Base-by-base conservation (phyloP, 2,888 invertebrate genomes). In the Hydraecia micacea region DNA sequence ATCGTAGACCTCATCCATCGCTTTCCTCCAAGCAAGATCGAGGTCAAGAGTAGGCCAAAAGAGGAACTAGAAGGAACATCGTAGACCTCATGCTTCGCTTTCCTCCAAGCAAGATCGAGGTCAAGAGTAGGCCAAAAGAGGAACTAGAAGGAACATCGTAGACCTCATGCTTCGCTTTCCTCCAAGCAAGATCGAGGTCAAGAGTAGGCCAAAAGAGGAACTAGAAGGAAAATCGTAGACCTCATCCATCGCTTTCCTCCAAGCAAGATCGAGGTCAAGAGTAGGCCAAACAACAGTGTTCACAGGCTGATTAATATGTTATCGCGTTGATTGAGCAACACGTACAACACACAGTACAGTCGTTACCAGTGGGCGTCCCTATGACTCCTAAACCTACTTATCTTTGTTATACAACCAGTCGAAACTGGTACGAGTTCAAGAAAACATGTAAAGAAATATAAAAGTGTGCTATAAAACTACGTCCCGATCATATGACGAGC, bases 361-460 rank as follows among this genome's bases (percentile, higher is more conserved):
- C 18, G 21, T 32, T 2, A 49, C 8, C 13, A 49, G 7, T 49
- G 25, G 46, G 6, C 15, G 18, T 36, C 36, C 18, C 9, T n/a
- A 18, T 9, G 36, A 18, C 55, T 70, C 15, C 9, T 55, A n/a
- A 21, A 52, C 49, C 21, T 39, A 65, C 18, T n/a, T 65, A 9
- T 25, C 13, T 67, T 8, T 39, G 25, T 49, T 25, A 18, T 2
- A 39, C 21, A 67, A 73, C 52, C 68, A 55, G 1, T 42, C 39
- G 1, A 32, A 55, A 68, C 28, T 55, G 3, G n/a, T 13, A 21
- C 28, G 25, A 39, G 5, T 73, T 36, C 9, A 60, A 13, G 49
- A 65, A 69, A 58, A 65, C 25, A 49, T 66, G 13, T 13, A 39
- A 55, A 49, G 11, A 65, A 75, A 65, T 58, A 58, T 63, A 69